phyloP scores from a whole-genome alignment of 2,888 invertebrate genomes.

The Lottia scabra region DNA sequence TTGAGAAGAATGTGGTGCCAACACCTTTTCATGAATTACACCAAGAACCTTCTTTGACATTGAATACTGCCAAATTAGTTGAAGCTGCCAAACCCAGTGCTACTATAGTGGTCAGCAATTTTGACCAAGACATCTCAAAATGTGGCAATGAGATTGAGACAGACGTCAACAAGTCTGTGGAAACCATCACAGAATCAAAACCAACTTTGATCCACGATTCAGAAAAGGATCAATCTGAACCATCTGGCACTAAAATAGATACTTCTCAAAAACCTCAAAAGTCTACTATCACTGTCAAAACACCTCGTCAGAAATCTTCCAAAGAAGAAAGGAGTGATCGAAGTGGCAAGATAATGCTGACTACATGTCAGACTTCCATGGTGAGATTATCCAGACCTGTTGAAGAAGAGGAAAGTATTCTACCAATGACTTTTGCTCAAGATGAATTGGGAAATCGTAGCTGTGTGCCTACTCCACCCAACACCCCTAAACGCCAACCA shows the following conservation, averaged over 20 bases:
- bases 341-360: background rate
- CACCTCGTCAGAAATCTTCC: background rate
- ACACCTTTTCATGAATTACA: too few relatives aligned
- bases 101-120: background rate
- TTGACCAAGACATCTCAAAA: background rate
- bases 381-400: constrained; percentile 7
- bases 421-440: constrained; percentile 23
- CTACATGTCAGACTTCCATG: background rate
- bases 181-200: too few relatives aligned
- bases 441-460: constrained; percentile 24
- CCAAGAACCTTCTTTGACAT: background rate
- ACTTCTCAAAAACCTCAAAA: too few relatives aligned
- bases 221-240: too few relatives aligned
- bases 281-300: too few relatives aligned
- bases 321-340: background rate
- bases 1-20: background rate
- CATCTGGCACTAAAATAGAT: too few relatives aligned
- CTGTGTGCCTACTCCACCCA: constrained; percentile 12
- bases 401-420: constrained; percentile 27
- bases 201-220: background rate
- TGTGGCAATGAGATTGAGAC: too few relatives aligned
- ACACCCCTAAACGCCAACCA: background rate
- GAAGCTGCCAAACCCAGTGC: background rate
- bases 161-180: too few relatives aligned
- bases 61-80: background rate